Base-by-base conservation (phyloP, 2,797 vertebrate species). In the Sebastes vulpes region DNA sequence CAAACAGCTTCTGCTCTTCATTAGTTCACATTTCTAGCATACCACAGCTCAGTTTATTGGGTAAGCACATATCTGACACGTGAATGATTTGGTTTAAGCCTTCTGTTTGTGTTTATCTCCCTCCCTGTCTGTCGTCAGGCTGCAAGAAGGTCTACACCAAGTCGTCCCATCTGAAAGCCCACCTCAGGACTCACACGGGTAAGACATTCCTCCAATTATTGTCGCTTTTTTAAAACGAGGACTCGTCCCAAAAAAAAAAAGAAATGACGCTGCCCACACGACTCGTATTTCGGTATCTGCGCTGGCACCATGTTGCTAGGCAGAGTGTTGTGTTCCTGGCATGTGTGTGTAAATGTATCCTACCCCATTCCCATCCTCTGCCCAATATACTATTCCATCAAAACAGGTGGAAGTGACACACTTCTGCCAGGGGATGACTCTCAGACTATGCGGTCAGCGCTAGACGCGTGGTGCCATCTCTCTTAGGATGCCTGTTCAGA, bases 101-200 rank as follows among this genome's bases (percentile, higher is more conserved):
- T 67, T 61, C 74, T 85, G 88, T 91, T 91, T 93, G 72, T 91
- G 81, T 89, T 91, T 93, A 81, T 95, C 82, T 89, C 65, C 48
- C 16, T 20, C 18, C 6, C 28, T 56, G 48, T 87, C n/a, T 82
- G 73, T 88, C 48, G 11, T 83, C 92, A 99, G 98, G 98, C 92
- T 99, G 98, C 94, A 98, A 98, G 85, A 99, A 99, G 96, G 98
- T 99, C 92, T 99, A 99, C 96, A 99, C 98, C 81, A 99, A 99
- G 95, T 99, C 98, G 56, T 99, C 98, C 84, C 98, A 99, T 94
- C 97, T 99, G 96, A 99, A 99, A 96, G 98, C 98, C 53, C 98
- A 99, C 96, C 97, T 99, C 96, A 97, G 98, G 95, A 99, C 98
- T 94, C 98, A 99, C 95, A 99, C 98, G 67, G 98, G 98, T 99